Percentiles rank a stretch among this genome's conserved stretches.
These are phyloP conservation scores for Acomys russatus DNA, from an alignment of 2,797 vertebrate genomes.

Conservation along the genomic window DNA sequence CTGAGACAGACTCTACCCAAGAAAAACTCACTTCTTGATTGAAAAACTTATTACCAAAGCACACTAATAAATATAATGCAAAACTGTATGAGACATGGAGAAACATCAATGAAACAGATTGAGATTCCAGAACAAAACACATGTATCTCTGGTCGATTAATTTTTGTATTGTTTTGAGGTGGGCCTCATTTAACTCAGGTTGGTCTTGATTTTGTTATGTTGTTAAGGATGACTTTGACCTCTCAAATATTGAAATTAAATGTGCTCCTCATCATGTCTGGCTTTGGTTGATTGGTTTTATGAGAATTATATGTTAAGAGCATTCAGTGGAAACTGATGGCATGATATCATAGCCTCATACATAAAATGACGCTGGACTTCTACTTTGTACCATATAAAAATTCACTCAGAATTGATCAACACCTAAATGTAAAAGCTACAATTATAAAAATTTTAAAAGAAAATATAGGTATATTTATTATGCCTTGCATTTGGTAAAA, in stretches of 20 bases:
- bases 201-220: neutral
- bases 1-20: neutral
- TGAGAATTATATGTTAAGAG: neutral
- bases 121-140: neutral
- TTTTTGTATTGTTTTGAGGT: neutral
- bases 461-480: neutral
- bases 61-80: neutral
- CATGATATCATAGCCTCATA: neutral
- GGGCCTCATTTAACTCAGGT: neutral
- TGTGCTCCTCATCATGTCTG: neutral
- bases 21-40: neutral
- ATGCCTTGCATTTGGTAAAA: neutral
- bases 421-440: neutral
- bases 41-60: neutral
- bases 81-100: neutral
- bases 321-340: neutral
- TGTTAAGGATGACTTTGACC: neutral
- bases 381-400: neutral
- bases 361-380: neutral
- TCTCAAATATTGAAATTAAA: neutral
- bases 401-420: neutral
- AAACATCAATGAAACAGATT: neutral
- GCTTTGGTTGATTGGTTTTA: neutral
- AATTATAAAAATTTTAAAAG: neutral
- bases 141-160: neutral